Evolutionary conservation across 2,888 invertebrate genomes (phyloP).

Genomic region (Lathronympha strigana): DNA sequence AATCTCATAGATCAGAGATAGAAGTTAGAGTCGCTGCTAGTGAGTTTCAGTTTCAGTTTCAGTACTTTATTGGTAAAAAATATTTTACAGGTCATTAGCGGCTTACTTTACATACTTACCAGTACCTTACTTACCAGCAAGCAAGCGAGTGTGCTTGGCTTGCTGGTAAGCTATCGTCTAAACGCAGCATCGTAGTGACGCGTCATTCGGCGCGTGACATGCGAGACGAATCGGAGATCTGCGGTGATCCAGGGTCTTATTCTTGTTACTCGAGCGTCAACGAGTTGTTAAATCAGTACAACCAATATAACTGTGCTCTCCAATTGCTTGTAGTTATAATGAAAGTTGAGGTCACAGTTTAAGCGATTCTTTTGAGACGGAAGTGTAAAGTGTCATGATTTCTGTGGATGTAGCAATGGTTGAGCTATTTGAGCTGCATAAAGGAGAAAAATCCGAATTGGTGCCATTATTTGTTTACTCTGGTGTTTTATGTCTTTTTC

Average conservation of each 20-base stretch:
- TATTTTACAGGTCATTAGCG: no score
- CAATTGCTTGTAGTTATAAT: no score
- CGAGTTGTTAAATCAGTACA: background rate
- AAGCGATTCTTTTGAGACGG: background rate
- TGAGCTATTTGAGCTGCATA: background rate
- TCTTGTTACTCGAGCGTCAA: background rate
- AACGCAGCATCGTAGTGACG: background rate
- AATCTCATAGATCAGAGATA: no score
- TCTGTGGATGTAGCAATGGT: background rate
- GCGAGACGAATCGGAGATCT: conserved; percentile 30
- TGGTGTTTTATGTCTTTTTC: no score
- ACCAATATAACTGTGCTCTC: no score
- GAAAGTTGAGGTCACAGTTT: background rate
- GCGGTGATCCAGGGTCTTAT: conserved; percentile 16
- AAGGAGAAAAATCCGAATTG: background rate
- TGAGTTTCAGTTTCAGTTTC: no score
- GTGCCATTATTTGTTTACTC: background rate
- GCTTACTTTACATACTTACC: no score
- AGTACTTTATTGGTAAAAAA: no score
- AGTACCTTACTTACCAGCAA: no score
- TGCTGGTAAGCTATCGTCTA: background rate
- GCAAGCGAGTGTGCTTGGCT: no score
- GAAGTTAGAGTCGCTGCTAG: no score
- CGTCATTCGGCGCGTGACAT: conserved; percentile 8
- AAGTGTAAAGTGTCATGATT: background rate